A percentile compares a stretch with the other conserved stretches of the same genome.
These are phyloP conservation scores for Erannis defoliaria DNA, from an alignment of 2,888 invertebrate species.

Conservation along the genomic window DNA sequence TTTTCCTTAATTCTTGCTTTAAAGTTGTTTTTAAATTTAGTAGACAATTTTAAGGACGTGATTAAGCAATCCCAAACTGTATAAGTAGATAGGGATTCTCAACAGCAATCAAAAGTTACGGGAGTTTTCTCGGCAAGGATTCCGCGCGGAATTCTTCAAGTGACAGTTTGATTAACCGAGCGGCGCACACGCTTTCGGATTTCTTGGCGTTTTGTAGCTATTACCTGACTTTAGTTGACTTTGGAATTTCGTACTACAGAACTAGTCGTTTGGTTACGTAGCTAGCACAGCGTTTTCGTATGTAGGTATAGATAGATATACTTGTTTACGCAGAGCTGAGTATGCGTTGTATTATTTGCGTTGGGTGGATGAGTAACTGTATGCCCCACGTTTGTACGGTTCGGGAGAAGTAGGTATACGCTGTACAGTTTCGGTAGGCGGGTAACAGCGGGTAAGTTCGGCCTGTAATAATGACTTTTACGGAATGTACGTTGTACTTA, in stretches of 20 bases:
- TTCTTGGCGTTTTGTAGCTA: slow-evolving; percentile 76
- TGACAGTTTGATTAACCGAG: slow-evolving; percentile 87
- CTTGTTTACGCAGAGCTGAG: background rate
- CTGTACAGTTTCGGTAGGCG: no score
- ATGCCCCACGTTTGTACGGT: no score
- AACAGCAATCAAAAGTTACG: slow-evolving; percentile 83
- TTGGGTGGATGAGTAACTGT: no score
- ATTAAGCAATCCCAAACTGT: slow-evolving; percentile 79
- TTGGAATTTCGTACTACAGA: slow-evolving; percentile 57
- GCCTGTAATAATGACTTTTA: no score
- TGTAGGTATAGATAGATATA: background rate
- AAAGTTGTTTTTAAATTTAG: slow-evolving; percentile 42
- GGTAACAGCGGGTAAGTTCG: no score
- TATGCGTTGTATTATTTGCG: no score
- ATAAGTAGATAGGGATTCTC: slow-evolving; percentile 78
- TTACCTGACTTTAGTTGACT: slow-evolving; percentile 71
- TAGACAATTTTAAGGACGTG: slow-evolving; percentile 64
- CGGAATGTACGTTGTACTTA: no score
- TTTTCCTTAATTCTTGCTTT: slow-evolving; percentile 32
- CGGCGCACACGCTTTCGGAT: slow-evolving; percentile 82
- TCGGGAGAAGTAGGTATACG: no score
- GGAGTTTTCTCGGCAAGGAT: slow-evolving; percentile 82
- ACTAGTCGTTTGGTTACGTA: slow-evolving; percentile 31
- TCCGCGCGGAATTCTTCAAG: slow-evolving; percentile 85
- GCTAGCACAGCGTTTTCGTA: background rate